A percentile compares a stretch with the other conserved stretches of the same genome.
phyloP scores from a whole-genome alignment of 2,888 invertebrate species.

The Cotesia congregata region DNA sequence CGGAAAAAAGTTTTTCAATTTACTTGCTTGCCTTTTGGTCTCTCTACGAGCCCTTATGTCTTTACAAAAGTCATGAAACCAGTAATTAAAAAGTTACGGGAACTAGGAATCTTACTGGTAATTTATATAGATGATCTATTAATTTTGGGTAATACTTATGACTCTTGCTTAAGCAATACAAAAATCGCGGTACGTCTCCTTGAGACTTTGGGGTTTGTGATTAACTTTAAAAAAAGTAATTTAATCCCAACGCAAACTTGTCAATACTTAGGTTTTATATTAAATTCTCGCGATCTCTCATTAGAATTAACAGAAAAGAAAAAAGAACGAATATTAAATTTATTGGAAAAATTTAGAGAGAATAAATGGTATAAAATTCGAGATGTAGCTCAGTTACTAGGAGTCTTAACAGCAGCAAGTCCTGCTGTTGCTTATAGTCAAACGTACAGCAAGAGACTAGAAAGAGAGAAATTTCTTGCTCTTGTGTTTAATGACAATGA shows the following conservation, averaged over 20 bases:
- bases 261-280: conserved; percentile 22
- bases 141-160: neutral
- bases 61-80: conserved; percentile 29
- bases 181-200: neutral
- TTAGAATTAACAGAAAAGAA: conserved; percentile 13
- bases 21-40: conserved; percentile 24
- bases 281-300: conserved; percentile 8
- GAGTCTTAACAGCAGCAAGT: conserved; percentile 75
- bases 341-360: conserved; percentile 16
- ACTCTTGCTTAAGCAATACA: conserved; percentile 3
- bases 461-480: conserved; percentile 45
- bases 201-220: conserved; percentile 17
- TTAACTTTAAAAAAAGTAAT: conserved; percentile 23
- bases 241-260: conserved; percentile 5
- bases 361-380: conserved; percentile 40
- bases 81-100: neutral
- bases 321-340: neutral
- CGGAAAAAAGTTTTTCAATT: conserved; percentile 21
- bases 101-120: neutral
- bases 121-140: conserved; percentile 26
- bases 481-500: conserved; percentile 30
- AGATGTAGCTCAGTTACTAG: conserved; percentile 40
- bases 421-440: conserved; percentile 48
- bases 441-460: conserved; percentile 44
- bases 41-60: neutral